Evolutionary conservation across 2,797 vertebrate genomes (phyloP), one percentile per base, ranked within the genome.

Genomic region (Scomberomorus guttatus): DNA sequence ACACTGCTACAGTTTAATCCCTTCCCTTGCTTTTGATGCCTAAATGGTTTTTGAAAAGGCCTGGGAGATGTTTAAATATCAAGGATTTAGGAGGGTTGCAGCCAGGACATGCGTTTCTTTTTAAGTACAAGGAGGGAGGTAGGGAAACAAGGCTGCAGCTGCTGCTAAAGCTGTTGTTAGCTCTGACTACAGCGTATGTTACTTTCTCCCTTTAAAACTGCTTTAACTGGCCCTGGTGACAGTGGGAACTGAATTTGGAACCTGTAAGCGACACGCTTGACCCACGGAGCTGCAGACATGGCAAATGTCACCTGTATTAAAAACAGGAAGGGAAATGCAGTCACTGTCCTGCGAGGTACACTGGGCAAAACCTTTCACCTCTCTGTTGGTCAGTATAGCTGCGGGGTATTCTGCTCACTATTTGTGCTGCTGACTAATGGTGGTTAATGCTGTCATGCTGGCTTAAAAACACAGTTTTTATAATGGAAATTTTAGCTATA

Each of bases 51-150:
- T 86, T 65, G 82, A 85, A 80, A 80, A 83, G 79, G 87, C 81
- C 87, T 81, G 81, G 83, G 87, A 90, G 86, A 89, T 90, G 84
- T 85, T 91, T 88, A 81, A 90, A 89, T 81, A 73, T 82, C 55
- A 54, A 67, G 88, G 84, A 79, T 86, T 87, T 51, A 46, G 77
- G 37, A 66, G 82, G 58, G 73, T 64, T 83, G 51, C 65, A 79
- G 85, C 70, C 79, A 71, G 82, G 79, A 85, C 87, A 90, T 86
- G 75, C 73, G 84, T 83, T 88, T 92, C 83, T 76, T 76, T 85
- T 91, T 87, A 88, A 81, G 67, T 27, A 34, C 48, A 4, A 68
- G 56, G 51, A 5, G 54, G 67, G 84, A 72, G 84, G 77, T 37
- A 65, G 86, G 25, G 67, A 81, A 66, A 61, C 44, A 32, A 6